A percentile compares a stretch with the other conserved stretches of the same genome.
Conservation (phyloP, 1,140 invertebrate species). For the Trachymyrmex septentrionalis region DNA sequence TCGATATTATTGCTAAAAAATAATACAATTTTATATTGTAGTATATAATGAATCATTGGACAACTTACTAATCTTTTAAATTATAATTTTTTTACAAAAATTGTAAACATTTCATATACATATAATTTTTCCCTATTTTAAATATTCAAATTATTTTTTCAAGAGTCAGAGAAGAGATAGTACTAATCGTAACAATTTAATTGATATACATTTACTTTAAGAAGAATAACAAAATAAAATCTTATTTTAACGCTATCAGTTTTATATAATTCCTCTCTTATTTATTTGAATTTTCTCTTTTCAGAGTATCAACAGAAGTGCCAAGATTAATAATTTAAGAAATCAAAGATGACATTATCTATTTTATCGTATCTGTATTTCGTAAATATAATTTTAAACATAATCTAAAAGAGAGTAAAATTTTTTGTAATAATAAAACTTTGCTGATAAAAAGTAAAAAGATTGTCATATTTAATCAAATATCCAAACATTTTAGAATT, state of each 20-base stretch:
- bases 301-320: too few species aligned
- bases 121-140: not conserved
- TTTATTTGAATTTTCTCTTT: too few species aligned
- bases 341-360: not conserved
- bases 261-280: too few species aligned
- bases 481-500: not conserved
- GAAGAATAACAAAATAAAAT: not conserved
- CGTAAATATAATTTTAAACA: not conserved
- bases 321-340: too few species aligned
- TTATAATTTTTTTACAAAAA: not conserved
- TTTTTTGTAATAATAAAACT: not conserved
- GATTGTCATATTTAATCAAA: not conserved
- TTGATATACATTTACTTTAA: not conserved
- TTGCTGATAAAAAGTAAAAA: not conserved
- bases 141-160: slow-evolving; percentile 14
- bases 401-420: not conserved
- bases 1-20: too few species aligned
- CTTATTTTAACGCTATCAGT: not conserved
- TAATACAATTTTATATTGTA: too few species aligned
- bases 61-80: not conserved
- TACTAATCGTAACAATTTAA: not conserved
- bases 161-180: not conserved
- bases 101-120: not conserved
- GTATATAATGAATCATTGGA: not conserved
- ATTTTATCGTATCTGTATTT: not conserved